These are phyloP conservation scores for Holcopasites calliopsidis DNA, from an alignment of 1,140 invertebrate species.

Conservation along the genomic window DNA sequence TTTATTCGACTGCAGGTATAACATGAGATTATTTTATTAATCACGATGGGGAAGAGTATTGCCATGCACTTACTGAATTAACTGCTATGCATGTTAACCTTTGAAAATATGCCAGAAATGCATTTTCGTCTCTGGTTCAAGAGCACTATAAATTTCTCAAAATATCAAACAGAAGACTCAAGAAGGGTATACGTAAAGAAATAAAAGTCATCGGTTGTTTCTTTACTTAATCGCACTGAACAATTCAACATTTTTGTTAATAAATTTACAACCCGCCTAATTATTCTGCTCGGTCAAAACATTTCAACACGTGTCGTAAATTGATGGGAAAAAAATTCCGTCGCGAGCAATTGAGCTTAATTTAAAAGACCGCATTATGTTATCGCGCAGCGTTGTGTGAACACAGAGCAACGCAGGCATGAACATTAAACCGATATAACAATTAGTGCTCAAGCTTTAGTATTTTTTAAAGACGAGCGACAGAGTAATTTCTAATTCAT, in stretches of 20 bases:
- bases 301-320: background rate
- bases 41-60: background rate
- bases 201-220: background rate
- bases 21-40: background rate
- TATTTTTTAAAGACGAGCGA: background rate
- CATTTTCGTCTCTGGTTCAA: slow-evolving; percentile 7
- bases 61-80: background rate
- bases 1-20: background rate
- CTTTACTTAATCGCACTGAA: background rate
- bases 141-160: background rate
- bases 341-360: slow-evolving; percentile 34
- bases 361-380: slow-evolving; percentile 18
- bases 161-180: background rate
- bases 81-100: background rate
- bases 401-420: background rate
- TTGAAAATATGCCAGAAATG: slow-evolving; percentile 28
- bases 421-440: background rate
- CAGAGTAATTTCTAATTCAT: slow-evolving; percentile 2
- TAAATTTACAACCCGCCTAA: background rate
- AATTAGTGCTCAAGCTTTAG: background rate
- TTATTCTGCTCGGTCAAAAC: background rate
- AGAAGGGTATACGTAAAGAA: background rate
- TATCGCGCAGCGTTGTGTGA: slow-evolving; percentile 1
- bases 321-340: slow-evolving; percentile 3
- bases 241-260: too few species aligned